Evolutionary conservation across 2,888 invertebrate species (phyloP).

Genomic region (Patella caerulea): DNA sequence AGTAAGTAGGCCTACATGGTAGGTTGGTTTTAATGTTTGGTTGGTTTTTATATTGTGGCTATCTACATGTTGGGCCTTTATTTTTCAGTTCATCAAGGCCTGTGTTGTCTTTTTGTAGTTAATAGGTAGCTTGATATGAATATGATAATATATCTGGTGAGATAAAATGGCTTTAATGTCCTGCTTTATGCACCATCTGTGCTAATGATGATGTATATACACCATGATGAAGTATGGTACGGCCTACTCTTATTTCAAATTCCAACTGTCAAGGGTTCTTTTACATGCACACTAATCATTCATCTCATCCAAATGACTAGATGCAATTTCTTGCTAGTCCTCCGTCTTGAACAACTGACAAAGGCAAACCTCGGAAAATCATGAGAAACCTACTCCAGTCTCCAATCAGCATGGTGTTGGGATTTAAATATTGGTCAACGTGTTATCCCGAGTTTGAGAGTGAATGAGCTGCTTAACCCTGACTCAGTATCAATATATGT

Average conservation of each 20-base stretch:
- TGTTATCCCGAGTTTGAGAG: too few relatives aligned
- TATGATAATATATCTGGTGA: too few relatives aligned
- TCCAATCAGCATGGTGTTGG: neutral
- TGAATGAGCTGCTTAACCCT: too few relatives aligned
- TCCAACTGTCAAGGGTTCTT: too few relatives aligned
- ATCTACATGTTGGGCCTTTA: neutral
- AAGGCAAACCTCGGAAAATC: slow-evolving; percentile 2
- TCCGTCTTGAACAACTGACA: too few relatives aligned
- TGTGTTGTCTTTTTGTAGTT: neutral
- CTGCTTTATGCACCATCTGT: neutral
- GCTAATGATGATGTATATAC: too few relatives aligned
- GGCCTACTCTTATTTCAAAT: too few relatives aligned
- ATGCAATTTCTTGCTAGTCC: too few relatives aligned
- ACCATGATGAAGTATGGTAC: too few relatives aligned
- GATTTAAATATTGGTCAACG: neutral
- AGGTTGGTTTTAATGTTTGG: neutral
- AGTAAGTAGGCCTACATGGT: slow-evolving; percentile 13
- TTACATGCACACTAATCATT: too few relatives aligned
- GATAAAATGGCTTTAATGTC: neutral
- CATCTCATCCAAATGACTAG: too few relatives aligned
- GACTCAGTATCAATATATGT: too few relatives aligned
- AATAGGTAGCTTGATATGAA: neutral
- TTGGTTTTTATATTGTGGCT: neutral
- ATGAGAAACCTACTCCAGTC: slow-evolving; percentile 11
- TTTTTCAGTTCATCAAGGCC: neutral